phyloP scores from a whole-genome alignment of 2,888 invertebrate genomes.

The Drosophila melanocephala region DNA sequence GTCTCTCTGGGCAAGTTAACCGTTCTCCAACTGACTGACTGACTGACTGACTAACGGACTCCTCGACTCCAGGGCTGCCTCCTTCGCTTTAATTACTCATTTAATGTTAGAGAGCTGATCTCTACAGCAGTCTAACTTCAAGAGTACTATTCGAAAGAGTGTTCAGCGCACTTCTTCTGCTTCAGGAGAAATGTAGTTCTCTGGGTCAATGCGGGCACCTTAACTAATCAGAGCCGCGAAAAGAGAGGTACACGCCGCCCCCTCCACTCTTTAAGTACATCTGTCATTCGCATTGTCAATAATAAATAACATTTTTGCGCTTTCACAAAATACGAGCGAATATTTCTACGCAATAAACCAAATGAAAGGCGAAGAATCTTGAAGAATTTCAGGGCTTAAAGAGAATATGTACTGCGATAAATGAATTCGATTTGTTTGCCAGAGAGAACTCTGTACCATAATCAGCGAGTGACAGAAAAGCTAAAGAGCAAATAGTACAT shows the following conservation, averaged over 20 bases:
- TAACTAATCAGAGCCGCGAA: slow-evolving; percentile 68
- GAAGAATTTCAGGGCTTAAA: slow-evolving; percentile 40
- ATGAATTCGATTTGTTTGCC: slow-evolving; percentile 64
- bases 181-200: slow-evolving; percentile 71
- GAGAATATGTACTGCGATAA: slow-evolving; percentile 48
- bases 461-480: slow-evolving; percentile 55
- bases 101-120: slow-evolving; percentile 46
- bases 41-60: slow-evolving; percentile 36
- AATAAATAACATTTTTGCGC: slow-evolving; percentile 53
- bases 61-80: slow-evolving; percentile 26
- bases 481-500: slow-evolving; percentile 28
- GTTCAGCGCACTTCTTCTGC: slow-evolving; percentile 27
- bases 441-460: background rate
- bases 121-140: slow-evolving; percentile 32
- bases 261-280: slow-evolving; percentile 1
- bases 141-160: slow-evolving; percentile 4
- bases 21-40: slow-evolving; percentile 46
- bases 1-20: slow-evolving; percentile 68
- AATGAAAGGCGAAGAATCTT: slow-evolving; percentile 13
- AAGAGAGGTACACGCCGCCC: slow-evolving; percentile 38
- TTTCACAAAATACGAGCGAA: slow-evolving; percentile 41
- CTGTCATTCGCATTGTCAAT: slow-evolving; percentile 54
- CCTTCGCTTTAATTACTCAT: slow-evolving; percentile 70
- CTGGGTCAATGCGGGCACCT: slow-evolving; percentile 77
- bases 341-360: slow-evolving; percentile 47